These are phyloP conservation scores for Fragum fragum DNA, from an alignment of 2,888 invertebrate genomes.

Conservation along the genomic window DNA sequence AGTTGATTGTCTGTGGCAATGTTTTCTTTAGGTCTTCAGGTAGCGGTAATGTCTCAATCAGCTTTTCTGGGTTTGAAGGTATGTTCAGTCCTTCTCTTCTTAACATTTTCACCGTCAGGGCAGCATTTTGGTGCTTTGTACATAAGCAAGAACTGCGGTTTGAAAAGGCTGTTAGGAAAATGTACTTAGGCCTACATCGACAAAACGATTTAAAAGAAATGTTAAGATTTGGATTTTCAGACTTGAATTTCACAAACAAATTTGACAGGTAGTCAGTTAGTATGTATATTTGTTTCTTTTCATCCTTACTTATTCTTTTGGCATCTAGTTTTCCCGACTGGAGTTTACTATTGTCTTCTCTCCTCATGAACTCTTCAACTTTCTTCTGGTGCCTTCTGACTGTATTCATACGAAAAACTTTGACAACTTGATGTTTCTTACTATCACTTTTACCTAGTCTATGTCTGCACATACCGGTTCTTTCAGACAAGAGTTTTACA, in stretches of 20 bases:
- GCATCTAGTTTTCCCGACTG: conserved; percentile 44
- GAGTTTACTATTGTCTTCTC: conserved; percentile 43
- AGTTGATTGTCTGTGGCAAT: conserved; percentile 27
- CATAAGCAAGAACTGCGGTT: conserved; percentile 32
- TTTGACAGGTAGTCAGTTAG: conserved; percentile 48
- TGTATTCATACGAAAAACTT: neutral
- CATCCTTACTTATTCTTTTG: conserved; percentile 28
- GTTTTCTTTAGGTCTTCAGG: conserved; percentile 7
- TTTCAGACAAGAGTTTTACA: conserved; percentile 1
- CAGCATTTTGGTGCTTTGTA: conserved; percentile 47
- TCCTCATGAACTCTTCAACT: conserved; percentile 33
- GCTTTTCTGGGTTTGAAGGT: conserved; percentile 34
- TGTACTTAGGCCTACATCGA: conserved; percentile 44
- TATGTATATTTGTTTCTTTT: conserved; percentile 28
- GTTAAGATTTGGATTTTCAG: conserved; percentile 40
- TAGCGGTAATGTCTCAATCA: neutral
- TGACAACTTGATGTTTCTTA: conserved; percentile 23
- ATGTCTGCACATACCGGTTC: conserved; percentile 42
- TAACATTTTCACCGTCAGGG: conserved; percentile 41
- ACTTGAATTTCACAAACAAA: conserved; percentile 36
- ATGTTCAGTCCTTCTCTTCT: conserved; percentile 29
- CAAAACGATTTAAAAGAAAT: conserved; percentile 38
- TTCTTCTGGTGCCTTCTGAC: conserved; percentile 5
- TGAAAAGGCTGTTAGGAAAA: conserved; percentile 28
- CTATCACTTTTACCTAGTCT: conserved; percentile 10